A percentile compares a stretch with the other conserved stretches of the same genome.
Evolutionary conservation across 2,113 vertebrate genomes (phyloP).

Genomic region (Cryptomyrus ogoouensis): DNA sequence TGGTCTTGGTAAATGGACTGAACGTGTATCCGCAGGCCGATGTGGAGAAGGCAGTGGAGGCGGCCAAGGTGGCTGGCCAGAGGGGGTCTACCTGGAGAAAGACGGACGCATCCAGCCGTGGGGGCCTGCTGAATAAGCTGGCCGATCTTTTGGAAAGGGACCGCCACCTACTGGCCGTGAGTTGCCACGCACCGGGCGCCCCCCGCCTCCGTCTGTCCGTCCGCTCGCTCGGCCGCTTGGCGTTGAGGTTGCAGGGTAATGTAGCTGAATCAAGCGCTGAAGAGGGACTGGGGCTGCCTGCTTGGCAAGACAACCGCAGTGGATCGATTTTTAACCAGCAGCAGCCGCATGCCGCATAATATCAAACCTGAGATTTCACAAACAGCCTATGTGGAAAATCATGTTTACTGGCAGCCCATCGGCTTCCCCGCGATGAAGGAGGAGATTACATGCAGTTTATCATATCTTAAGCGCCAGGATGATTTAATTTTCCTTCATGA

Average conservation of each 20-base stretch:
- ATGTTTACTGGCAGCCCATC: background rate
- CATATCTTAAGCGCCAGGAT: background rate
- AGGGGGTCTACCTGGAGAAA: conserved; percentile 72
- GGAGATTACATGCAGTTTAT: background rate
- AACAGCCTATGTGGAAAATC: background rate
- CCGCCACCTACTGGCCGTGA: conserved; percentile 75
- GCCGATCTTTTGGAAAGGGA: conserved; percentile 83
- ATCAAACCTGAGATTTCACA: background rate
- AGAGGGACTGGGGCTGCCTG: background rate
- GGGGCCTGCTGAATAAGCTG: conserved; percentile 72
- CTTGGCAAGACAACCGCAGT: background rate
- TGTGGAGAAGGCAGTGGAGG: conserved; percentile 78
- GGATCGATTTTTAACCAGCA: background rate
- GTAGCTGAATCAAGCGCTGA: background rate
- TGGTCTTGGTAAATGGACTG: background rate
- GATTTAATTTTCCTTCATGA: background rate
- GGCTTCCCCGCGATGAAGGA: background rate
- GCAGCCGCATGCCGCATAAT: background rate
- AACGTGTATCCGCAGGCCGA: conserved; percentile 59
- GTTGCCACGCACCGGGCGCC: conserved; percentile 34
- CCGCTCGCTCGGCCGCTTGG: background rate
- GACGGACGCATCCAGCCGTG: conserved; percentile 75
- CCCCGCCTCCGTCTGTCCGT: background rate
- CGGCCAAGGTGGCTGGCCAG: conserved; percentile 68
- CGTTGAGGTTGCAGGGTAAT: background rate